Evolutionary conservation across 2,888 invertebrate genomes (phyloP), one percentile per base, ranked within the genome.

Genomic region (Sarcophaga rosellei): DNA sequence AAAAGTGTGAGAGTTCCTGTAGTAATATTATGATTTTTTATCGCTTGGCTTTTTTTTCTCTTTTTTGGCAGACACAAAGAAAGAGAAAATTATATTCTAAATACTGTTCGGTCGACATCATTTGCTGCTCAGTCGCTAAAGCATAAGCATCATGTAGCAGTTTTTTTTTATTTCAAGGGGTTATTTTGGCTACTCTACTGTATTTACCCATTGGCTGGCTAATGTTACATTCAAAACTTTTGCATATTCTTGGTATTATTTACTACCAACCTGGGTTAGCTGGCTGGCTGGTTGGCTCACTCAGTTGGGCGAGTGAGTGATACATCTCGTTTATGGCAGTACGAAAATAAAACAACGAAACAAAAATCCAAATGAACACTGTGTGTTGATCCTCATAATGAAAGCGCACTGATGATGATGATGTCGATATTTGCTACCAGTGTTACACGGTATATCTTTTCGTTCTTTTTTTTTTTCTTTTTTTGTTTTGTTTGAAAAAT

Each of bases 241-340:
- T 86, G 86, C 86, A 86, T 86, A 86, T 72, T 63, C 23, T 70
- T 68, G 17, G 10, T 45, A n/a, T 74, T 70, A 72, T 72, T 82
- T 72, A 59, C 77, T 76, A 85, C 73, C 85, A 84, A 69, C 75
- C 59, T 65, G 74, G 68, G 21, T 63, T 20, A 81, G 69, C 15
- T 73, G 57, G 77, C 62, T 69, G 77, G 72, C 66, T 84, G 85
- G 47, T 15, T 65, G 74, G 68, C 44, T 68, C 12, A 81, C 63
- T 53, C 68, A 44, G 73, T 62, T 70, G 72, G 77, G 44, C 81
- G 85, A 74, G 45, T 86, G 86, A 86, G 80, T 81, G 86, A 86
- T 86, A 84, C 86, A 86, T 86, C 84, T 86, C 81, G 83, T 70
- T 77, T 79, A 44, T 79, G 75, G 61, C 73, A 74, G 69, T 68